These are phyloP conservation scores for Syndactyla subalaris DNA, from an alignment of 2,797 vertebrate genomes.

Conservation along the genomic window DNA sequence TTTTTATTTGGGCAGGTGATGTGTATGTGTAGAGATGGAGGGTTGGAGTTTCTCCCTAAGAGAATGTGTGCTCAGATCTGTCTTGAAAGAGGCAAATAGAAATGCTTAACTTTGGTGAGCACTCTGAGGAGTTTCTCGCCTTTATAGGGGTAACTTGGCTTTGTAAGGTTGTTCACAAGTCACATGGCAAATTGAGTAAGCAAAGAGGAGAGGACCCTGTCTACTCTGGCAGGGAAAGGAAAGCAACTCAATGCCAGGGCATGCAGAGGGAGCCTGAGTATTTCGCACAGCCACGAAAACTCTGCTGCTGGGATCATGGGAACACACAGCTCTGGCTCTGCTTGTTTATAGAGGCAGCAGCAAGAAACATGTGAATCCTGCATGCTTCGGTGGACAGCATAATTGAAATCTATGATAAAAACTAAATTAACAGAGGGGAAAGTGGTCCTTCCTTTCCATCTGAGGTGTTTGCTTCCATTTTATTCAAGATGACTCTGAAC, in stretches of 20 bases:
- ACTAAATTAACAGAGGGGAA: background rate
- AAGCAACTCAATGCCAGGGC: background rate
- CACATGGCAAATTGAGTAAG: fast-evolving
- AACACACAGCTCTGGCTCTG: background rate
- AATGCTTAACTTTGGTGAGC: background rate
- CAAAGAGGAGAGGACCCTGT: background rate
- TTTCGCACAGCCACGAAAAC: background rate
- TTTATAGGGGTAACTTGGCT: fast-evolving
- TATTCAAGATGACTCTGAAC: background rate
- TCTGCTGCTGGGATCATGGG: background rate
- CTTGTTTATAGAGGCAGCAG: background rate
- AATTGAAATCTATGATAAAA: background rate
- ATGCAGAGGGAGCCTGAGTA: fast-evolving
- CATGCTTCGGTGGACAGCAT: background rate
- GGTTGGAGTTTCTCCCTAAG: background rate
- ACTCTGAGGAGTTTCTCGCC: background rate
- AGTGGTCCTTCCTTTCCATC: background rate
- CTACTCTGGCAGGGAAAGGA: background rate
- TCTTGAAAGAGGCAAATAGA: background rate
- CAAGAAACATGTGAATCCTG: background rate
- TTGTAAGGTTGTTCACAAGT: background rate
- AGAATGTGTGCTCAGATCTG: background rate
- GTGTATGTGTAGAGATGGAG: background rate
- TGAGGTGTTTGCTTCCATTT: background rate
- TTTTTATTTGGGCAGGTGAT: background rate